Evolutionary conservation across 2,888 invertebrate genomes (phyloP).

Genomic region (Anoncus sp.): DNA sequence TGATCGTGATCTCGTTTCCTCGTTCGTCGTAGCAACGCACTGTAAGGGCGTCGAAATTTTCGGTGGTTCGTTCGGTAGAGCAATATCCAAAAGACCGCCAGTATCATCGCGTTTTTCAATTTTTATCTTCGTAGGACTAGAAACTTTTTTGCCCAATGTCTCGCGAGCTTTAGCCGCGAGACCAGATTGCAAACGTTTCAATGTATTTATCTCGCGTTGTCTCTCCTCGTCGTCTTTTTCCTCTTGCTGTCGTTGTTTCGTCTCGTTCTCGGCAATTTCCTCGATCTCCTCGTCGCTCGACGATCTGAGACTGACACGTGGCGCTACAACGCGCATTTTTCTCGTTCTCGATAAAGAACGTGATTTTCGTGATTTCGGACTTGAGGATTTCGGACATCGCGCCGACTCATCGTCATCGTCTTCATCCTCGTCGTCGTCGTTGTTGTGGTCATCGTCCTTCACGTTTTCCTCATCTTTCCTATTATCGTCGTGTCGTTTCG

Average conservation of each 20-base stretch:
- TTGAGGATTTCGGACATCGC: constrained; percentile 13
- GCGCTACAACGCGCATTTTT: constrained; percentile 74
- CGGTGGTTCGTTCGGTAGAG: constrained; percentile 80
- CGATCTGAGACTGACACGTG: constrained; percentile 80
- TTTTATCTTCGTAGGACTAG: constrained; percentile 77
- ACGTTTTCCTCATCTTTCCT: constrained; percentile 51
- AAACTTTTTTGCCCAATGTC: constrained; percentile 85
- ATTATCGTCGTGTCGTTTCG: constrained; percentile 71
- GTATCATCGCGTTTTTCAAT: constrained; percentile 74
- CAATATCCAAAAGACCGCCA: constrained; percentile 74
- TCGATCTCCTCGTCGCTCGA: constrained; percentile 83
- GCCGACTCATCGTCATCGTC: constrained; percentile 67
- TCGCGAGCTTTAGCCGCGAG: constrained; percentile 90
- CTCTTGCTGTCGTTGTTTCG: constrained; percentile 81
- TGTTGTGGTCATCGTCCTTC: background rate
- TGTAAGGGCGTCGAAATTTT: constrained; percentile 67
- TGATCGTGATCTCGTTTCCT: constrained; percentile 36
- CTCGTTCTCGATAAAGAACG: constrained; percentile 74
- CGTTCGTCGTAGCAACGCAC: constrained; percentile 15
- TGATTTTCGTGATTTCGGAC: constrained; percentile 68
- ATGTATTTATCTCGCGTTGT: constrained; percentile 87
- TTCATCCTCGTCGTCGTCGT: constrained; percentile 69
- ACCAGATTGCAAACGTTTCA: constrained; percentile 87
- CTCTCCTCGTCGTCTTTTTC: constrained; percentile 86
- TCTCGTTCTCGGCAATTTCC: constrained; percentile 84